A percentile compares a stretch with the other conserved stretches of the same genome.
Evolutionary conservation across 30 jellyfish, hydroid and myxozoan species (phyloP).

Genomic region (Aurelia aurita): DNA sequence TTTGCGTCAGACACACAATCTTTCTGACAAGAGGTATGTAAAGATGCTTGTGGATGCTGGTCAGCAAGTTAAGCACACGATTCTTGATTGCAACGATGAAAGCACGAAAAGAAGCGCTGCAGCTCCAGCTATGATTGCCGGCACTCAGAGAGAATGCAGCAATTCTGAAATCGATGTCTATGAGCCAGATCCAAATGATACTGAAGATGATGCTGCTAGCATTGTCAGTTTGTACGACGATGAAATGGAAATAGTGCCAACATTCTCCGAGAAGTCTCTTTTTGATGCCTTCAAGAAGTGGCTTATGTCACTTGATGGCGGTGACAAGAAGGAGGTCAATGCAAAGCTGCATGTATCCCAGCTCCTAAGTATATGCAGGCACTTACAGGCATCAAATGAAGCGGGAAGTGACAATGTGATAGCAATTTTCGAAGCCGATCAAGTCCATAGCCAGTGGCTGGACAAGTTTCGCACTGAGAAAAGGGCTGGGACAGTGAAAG

Average conservation of each 20-base stretch:
- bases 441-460: constrained; percentile 10
- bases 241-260: background rate
- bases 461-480: background rate
- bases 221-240: no score
- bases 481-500: constrained; percentile 32
- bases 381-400: background rate
- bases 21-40: background rate
- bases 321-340: background rate
- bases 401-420: background rate
- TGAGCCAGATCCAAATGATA: no score
- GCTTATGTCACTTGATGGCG: constrained; percentile 38
- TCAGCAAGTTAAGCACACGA: no score
- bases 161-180: no score
- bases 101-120: no score
- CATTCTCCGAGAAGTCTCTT: background rate
- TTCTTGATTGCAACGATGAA: no score
- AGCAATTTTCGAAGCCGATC: background rate
- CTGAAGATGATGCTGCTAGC: no score
- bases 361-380: background rate
- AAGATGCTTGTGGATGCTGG: no score
- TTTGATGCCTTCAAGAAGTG: background rate
- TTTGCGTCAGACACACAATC: no score
- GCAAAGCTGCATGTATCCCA: constrained; percentile 22
- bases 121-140: no score
- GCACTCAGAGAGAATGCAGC: no score